Percentiles rank a stretch among this genome's conserved stretches.
Conservation (phyloP, 2,113 vertebrate species). For the Heterochromis multidens region DNA sequence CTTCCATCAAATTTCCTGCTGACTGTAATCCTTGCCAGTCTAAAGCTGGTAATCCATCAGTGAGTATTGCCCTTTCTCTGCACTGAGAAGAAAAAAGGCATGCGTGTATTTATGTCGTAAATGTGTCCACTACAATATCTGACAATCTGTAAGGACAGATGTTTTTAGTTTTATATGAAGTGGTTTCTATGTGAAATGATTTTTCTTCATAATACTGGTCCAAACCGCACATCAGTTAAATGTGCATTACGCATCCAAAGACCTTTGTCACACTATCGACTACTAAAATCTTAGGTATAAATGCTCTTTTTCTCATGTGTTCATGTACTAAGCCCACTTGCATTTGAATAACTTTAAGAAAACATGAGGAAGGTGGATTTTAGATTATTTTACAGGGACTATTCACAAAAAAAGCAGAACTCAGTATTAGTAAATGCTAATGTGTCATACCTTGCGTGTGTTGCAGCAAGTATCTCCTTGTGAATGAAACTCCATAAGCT, state of each 20-base stretch:
- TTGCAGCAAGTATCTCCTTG: not conserved
- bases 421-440: not conserved
- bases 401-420: not conserved
- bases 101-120: not conserved
- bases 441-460: not conserved
- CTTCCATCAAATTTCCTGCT: constrained; percentile 38
- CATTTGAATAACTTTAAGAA: not conserved
- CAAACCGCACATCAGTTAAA: not conserved
- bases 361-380: not conserved
- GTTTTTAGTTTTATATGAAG: not conserved
- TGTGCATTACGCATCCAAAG: not conserved
- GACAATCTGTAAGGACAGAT: not conserved
- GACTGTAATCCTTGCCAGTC: constrained; percentile 45
- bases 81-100: not conserved
- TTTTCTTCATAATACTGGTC: not conserved
- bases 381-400: not conserved
- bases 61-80: not conserved
- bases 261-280: not conserved
- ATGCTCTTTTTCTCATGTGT: not conserved
- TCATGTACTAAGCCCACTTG: not conserved
- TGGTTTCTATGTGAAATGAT: not conserved
- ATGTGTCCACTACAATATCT: not conserved
- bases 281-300: not conserved
- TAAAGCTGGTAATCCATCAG: constrained; percentile 38
- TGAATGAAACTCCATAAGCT: not conserved